phyloP scores from a whole-genome alignment of 92 coral and sea anemone genomes.

The Epizoanthus scotinus region DNA sequence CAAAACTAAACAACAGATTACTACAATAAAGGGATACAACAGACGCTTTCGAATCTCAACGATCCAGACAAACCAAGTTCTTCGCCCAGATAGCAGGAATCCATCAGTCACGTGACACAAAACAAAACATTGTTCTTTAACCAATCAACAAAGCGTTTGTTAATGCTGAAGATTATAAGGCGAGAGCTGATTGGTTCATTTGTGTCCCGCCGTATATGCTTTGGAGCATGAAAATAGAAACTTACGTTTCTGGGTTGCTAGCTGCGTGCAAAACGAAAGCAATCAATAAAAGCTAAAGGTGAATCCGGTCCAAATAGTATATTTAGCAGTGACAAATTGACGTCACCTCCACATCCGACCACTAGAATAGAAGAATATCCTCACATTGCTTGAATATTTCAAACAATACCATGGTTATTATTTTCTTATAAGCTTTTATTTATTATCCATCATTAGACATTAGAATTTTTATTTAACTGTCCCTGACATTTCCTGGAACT shows the following conservation, averaged over 20 bases:
- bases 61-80: conserved; percentile 12
- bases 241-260: neutral
- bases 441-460: too few species aligned
- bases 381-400: too few species aligned
- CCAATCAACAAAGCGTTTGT: conserved; percentile 16
- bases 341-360: neutral
- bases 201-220: conserved; percentile 31
- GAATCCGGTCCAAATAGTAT: neutral
- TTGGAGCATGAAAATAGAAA: conserved; percentile 27
- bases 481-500: too few species aligned
- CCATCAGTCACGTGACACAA: conserved; percentile 26
- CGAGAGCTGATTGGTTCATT: conserved; percentile 9
- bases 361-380: too few species aligned
- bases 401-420: too few species aligned
- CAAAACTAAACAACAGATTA: neutral
- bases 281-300: too few species aligned
- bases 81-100: neutral
- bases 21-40: neutral
- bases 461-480: too few species aligned
- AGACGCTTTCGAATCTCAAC: conserved; percentile 26
- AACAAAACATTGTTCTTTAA: neutral
- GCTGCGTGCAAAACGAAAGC: too few species aligned
- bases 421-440: too few species aligned
- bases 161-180: neutral
- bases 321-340: conserved; percentile 34